Conservation (phyloP, 1,140 invertebrate genomes). For the Ips typographus region DNA sequence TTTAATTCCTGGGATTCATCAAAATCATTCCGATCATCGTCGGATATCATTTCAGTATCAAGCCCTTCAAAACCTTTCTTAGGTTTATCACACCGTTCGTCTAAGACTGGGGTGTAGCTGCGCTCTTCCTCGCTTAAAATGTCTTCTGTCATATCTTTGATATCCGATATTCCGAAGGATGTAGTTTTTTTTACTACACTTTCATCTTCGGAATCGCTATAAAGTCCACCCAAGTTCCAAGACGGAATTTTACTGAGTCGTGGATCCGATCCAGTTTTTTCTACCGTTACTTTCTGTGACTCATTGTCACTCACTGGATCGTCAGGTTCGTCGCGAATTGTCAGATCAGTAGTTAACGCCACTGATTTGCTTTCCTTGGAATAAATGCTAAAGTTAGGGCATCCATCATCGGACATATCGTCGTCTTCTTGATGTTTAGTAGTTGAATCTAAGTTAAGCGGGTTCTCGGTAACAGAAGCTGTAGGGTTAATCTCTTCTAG, state of each 20-base stretch:
- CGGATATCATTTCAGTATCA: slow-evolving; percentile 72
- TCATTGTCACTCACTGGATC: slow-evolving; percentile 19
- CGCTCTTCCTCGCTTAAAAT: slow-evolving; percentile 62
- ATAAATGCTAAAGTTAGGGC: slow-evolving; percentile 82
- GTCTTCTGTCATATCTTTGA: slow-evolving; percentile 60
- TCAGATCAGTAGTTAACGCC: slow-evolving; percentile 60
- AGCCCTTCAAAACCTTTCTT: slow-evolving; percentile 59
- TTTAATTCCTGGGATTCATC: slow-evolving; percentile 56
- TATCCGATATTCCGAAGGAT: slow-evolving; percentile 45
- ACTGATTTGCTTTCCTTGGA: slow-evolving; percentile 76
- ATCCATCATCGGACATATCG: slow-evolving; percentile 67
- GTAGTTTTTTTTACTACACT: slow-evolving; percentile 40
- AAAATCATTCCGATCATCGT: slow-evolving; percentile 62
- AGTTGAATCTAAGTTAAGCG: slow-evolving; percentile 1
- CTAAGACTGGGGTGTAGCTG: slow-evolving; percentile 66
- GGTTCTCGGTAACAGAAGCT: not conserved
- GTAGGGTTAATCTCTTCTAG: not conserved
- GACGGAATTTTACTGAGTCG: slow-evolving; percentile 8
- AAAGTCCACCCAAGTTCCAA: slow-evolving; percentile 37
- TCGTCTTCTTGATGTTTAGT: slow-evolving; percentile 51
- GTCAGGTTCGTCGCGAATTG: slow-evolving; percentile 39
- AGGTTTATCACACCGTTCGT: slow-evolving; percentile 52
- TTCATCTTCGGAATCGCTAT: slow-evolving; percentile 50
- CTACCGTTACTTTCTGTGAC: slow-evolving; percentile 21
- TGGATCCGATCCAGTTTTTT: slow-evolving; percentile 27